A percentile compares a stretch with the other conserved stretches of the same genome.
These are phyloP conservation scores for Harpalus rubripes DNA, from an alignment of 2,888 invertebrate species.

Conservation along the genomic window DNA sequence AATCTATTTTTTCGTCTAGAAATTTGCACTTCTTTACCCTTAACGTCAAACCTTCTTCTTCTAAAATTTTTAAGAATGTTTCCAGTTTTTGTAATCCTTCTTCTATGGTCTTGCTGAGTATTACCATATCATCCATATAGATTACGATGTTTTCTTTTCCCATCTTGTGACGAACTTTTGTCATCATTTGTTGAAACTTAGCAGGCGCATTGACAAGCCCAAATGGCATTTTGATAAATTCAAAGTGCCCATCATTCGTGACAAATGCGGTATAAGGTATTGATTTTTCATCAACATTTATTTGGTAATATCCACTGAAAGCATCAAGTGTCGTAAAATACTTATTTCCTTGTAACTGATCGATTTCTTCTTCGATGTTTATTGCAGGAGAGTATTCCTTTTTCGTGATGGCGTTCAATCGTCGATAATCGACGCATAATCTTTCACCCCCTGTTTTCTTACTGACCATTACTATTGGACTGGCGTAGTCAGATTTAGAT, in stretches of 20 bases:
- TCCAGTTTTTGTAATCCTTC: slow-evolving; percentile 48
- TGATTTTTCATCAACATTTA: no score
- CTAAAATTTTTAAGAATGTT: neutral
- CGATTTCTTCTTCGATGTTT: no score
- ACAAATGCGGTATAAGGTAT: slow-evolving; percentile 9
- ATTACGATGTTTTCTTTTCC: no score
- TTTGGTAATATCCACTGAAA: neutral
- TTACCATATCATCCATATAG: no score
- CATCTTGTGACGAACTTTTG: no score
- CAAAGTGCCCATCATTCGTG: slow-evolving; percentile 15
- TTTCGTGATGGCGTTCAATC: neutral
- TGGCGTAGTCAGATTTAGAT: neutral
- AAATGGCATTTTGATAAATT: slow-evolving; percentile 44
- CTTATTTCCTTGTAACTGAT: neutral
- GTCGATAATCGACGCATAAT: neutral
- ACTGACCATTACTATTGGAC: neutral
- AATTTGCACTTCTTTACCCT: neutral
- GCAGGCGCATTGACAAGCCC: slow-evolving; percentile 39
- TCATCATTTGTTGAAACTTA: no score
- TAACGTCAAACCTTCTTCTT: neutral
- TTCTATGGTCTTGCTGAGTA: neutral
- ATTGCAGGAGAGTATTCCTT: neutral
- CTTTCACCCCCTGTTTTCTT: neutral
- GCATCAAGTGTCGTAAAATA: neutral
- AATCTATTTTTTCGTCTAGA: neutral